phyloP scores from a whole-genome alignment of 2,113 vertebrate genomes.

The Climacteris rufus region DNA sequence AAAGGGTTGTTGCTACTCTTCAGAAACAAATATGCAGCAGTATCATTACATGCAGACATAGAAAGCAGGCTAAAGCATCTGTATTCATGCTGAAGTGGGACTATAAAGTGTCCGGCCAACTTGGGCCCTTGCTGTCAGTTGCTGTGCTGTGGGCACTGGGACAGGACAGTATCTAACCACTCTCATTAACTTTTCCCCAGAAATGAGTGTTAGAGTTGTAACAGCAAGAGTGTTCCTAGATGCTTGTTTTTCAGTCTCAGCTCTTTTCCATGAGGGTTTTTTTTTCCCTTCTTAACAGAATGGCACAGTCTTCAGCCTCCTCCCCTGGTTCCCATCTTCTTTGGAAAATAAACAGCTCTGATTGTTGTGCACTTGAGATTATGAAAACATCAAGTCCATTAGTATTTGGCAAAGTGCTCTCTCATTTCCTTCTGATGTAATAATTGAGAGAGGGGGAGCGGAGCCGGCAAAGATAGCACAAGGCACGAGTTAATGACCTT shows the following conservation, averaged over 20 bases:
- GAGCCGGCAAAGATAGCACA: constrained; percentile 51
- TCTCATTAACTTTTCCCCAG: background rate
- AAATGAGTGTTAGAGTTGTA: background rate
- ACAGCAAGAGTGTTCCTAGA: background rate
- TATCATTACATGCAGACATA: background rate
- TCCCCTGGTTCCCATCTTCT: constrained; percentile 40
- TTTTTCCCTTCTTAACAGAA: background rate
- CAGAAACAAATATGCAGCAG: background rate
- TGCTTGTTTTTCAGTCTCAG: background rate
- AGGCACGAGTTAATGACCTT: constrained; percentile 60
- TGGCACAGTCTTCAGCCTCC: constrained; percentile 11
- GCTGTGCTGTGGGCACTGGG: background rate
- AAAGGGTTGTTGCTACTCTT: background rate
- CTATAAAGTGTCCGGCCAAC: background rate
- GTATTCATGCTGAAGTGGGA: background rate
- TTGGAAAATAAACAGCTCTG: constrained; percentile 62
- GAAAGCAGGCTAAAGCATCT: background rate
- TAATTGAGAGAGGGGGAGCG: constrained; percentile 29
- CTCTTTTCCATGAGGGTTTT: background rate
- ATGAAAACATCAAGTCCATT: constrained; percentile 60
- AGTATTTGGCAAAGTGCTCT: constrained; percentile 59
- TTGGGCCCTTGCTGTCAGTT: background rate
- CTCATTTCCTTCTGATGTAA: constrained; percentile 51
- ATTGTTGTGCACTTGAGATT: constrained; percentile 59
- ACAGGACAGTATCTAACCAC: background rate